A percentile compares a stretch with the other conserved stretches of the same genome.
phyloP scores from a whole-genome alignment of 2,888 invertebrate species.

The Polydrusus pterygomalis region DNA sequence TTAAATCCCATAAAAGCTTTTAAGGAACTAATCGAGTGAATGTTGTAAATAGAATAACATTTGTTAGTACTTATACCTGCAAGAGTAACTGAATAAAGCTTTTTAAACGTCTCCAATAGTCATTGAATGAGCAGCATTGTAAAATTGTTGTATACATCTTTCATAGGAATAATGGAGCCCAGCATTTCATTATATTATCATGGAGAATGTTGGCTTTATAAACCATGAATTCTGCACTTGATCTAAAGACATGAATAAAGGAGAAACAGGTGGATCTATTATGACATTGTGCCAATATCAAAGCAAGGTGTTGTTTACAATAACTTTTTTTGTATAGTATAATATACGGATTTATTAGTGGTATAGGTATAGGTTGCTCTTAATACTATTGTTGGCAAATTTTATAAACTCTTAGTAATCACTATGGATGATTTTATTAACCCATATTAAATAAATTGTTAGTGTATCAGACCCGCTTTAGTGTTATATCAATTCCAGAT shows the following conservation, averaged over 20 bases:
- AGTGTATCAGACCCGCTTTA: too few species aligned
- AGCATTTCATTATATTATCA: slow-evolving; percentile 69
- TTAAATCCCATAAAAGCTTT: background rate
- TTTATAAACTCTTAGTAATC: too few species aligned
- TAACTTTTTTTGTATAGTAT: slow-evolving; percentile 4
- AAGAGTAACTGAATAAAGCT: slow-evolving; percentile 56
- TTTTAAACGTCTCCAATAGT: slow-evolving; percentile 50
- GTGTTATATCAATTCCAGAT: too few species aligned
- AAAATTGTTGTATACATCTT: slow-evolving; percentile 69
- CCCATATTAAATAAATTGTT: too few species aligned
- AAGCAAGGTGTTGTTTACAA: slow-evolving; percentile 68
- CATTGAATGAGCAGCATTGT: slow-evolving; percentile 63
- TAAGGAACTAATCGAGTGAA: slow-evolving; percentile 32
- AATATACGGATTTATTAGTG: slow-evolving; percentile 16
- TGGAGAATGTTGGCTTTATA: slow-evolving; percentile 70
- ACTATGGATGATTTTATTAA: too few species aligned
- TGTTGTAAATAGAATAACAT: slow-evolving; percentile 32
- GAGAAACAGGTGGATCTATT: slow-evolving; percentile 71
- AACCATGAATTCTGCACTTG: slow-evolving; percentile 71
- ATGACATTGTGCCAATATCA: slow-evolving; percentile 68
- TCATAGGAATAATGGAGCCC: slow-evolving; percentile 70
- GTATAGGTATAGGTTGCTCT: background rate
- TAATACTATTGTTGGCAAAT: too few species aligned
- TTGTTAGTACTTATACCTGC: slow-evolving; percentile 44
- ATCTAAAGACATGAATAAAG: slow-evolving; percentile 71